phyloP scores from a whole-genome alignment of 2,888 invertebrate species.

The Melinaea menophilus region DNA sequence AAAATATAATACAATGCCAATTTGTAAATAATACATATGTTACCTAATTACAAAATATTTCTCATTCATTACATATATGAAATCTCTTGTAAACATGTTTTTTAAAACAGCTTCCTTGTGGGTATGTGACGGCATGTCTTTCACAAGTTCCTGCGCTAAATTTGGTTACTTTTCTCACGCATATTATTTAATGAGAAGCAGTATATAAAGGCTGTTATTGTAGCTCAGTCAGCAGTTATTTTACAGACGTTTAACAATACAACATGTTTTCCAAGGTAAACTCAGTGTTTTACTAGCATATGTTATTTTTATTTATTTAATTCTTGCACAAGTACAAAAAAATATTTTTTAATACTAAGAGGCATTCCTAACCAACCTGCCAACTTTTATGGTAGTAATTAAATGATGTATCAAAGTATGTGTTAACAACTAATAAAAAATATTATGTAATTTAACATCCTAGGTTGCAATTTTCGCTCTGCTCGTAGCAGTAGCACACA shows the following conservation, averaged over 20 bases:
- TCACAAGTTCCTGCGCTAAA: slow-evolving; percentile 34
- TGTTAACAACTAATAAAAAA: too few species aligned
- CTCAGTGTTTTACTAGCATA: neutral
- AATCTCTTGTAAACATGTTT: too few species aligned
- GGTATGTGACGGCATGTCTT: slow-evolving; percentile 36
- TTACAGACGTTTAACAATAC: slow-evolving; percentile 32
- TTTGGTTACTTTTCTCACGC: slow-evolving; percentile 28
- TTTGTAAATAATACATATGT: neutral
- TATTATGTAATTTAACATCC: slow-evolving; percentile 38
- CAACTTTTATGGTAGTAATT: too few species aligned
- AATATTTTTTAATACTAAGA: too few species aligned
- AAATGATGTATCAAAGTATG: too few species aligned
- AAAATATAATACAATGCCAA: too few species aligned
- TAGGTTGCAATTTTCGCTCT: slow-evolving; percentile 69
- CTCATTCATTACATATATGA: too few species aligned
- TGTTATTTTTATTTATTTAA: too few species aligned
- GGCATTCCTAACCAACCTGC: too few species aligned
- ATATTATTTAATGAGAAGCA: slow-evolving; percentile 28
- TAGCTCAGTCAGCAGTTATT: slow-evolving; percentile 34
- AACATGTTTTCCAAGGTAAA: slow-evolving; percentile 38
- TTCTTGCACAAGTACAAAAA: too few species aligned
- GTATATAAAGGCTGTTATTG: slow-evolving; percentile 35
- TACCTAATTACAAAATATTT: neutral
- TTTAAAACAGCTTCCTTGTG: slow-evolving; percentile 29
- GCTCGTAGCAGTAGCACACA: slow-evolving; percentile 64